These are phyloP conservation scores for Cirrhinus molitorella DNA, from an alignment of 2,797 vertebrate genomes.

Conservation along the genomic window DNA sequence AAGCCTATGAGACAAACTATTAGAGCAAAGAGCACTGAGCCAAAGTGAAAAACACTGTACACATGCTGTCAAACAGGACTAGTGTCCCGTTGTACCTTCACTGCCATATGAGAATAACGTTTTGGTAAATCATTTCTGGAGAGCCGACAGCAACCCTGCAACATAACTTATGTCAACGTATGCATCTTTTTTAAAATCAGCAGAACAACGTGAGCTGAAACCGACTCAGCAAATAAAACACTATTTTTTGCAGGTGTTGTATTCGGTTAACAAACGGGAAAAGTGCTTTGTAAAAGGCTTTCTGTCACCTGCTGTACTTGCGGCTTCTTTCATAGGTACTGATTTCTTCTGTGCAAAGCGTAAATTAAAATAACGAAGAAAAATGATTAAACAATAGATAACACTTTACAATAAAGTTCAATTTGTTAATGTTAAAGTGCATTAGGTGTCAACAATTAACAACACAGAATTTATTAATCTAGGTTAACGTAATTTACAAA, in stretches of 20 bases:
- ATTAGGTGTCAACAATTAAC: neutral
- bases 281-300: slow-evolving; percentile 36
- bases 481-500: neutral
- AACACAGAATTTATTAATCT: neutral
- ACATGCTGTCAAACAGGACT: neutral
- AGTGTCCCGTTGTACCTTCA: neutral
- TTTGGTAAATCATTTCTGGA: slow-evolving; percentile 28
- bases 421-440: neutral
- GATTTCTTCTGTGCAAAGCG: neutral
- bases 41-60: neutral
- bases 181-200: slow-evolving; percentile 3
- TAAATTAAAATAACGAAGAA: slow-evolving; percentile 18
- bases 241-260: neutral
- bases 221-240: neutral
- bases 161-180: neutral
- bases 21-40: neutral
- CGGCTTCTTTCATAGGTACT: neutral
- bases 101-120: neutral
- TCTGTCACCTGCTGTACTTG: neutral
- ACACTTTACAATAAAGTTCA: slow-evolving; percentile 5
- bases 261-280: neutral
- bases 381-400: neutral
- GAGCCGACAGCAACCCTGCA: neutral
- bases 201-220: slow-evolving; percentile 7
- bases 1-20: slow-evolving; percentile 1